Evolutionary conservation across 2,888 invertebrate genomes (phyloP).

Genomic region (Julus scandinavius): DNA sequence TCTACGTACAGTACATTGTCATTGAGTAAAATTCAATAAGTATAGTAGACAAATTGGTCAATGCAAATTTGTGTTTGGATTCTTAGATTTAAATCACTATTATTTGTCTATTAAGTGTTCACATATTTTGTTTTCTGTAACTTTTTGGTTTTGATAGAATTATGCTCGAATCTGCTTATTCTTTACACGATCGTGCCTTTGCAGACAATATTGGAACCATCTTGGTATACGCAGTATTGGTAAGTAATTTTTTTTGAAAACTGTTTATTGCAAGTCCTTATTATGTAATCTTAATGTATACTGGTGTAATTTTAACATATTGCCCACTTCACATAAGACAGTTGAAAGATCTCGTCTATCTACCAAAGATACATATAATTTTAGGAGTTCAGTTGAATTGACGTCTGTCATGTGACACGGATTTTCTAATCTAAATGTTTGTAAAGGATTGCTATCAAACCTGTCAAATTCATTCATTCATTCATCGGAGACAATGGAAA

Average conservation of each 20-base stretch:
- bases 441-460: not conserved
- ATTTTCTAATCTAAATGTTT: not conserved
- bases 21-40: not conserved
- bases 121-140: slow-evolving; percentile 50
- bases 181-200: slow-evolving; percentile 72
- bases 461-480: too few species aligned
- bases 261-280: too few species aligned
- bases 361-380: not conserved
- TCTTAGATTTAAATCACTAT: not conserved
- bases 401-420: not conserved
- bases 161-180: slow-evolving; percentile 71
- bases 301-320: too few species aligned
- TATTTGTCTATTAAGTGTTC: slow-evolving; percentile 39
- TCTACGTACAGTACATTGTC: not conserved
- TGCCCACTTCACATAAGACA: too few species aligned
- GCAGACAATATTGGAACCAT: slow-evolving; percentile 91
- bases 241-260: slow-evolving; percentile 63
- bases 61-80: slow-evolving; percentile 26
- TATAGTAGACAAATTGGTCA: not conserved
- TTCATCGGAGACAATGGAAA: too few species aligned
- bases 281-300: too few species aligned
- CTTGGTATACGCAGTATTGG: slow-evolving; percentile 70
- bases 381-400: not conserved
- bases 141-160: slow-evolving; percentile 63
- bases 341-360: too few species aligned